phyloP scores from a whole-genome alignment of 2,888 invertebrate genomes.

The Ornithoptera priamus region DNA sequence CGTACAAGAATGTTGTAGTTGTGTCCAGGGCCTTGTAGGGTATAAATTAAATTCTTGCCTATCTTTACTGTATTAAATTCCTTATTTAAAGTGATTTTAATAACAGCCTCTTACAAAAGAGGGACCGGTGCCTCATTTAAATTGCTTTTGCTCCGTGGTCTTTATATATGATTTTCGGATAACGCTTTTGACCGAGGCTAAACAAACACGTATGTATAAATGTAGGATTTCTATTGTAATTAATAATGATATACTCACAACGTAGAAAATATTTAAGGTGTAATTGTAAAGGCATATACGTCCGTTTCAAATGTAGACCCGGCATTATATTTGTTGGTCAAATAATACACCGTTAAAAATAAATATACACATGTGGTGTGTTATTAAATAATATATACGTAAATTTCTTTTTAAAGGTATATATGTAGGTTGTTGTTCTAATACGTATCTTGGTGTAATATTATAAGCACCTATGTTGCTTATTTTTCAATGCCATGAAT shows the following conservation, averaged over 20 bases:
- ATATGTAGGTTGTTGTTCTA: too few species aligned
- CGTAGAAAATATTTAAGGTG: too few species aligned
- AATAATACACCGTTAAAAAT: too few species aligned
- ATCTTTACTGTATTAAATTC: slow-evolving; percentile 11
- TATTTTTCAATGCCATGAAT: slow-evolving; percentile 14
- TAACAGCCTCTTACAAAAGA: slow-evolving; percentile 14
- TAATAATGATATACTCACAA: too few species aligned
- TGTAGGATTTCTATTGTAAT: too few species aligned
- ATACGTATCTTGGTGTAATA: too few species aligned
- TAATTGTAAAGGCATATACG: too few species aligned
- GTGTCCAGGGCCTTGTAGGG: neutral
- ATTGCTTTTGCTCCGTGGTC: neutral
- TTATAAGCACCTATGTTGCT: slow-evolving; percentile 2
- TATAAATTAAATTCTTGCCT: slow-evolving; percentile 18
- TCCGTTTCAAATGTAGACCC: too few species aligned
- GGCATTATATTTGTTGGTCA: too few species aligned
- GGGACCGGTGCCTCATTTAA: slow-evolving; percentile 6
- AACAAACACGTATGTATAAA: neutral
- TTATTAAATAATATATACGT: too few species aligned
- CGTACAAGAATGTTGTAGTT: neutral
- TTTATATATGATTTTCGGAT: slow-evolving; percentile 15
- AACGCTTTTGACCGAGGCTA: neutral
- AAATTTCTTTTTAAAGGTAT: too few species aligned
- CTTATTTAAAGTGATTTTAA: slow-evolving; percentile 14
- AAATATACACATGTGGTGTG: too few species aligned